Conservation (phyloP, 2,888 invertebrate species). For the Rhingia rostrata region DNA sequence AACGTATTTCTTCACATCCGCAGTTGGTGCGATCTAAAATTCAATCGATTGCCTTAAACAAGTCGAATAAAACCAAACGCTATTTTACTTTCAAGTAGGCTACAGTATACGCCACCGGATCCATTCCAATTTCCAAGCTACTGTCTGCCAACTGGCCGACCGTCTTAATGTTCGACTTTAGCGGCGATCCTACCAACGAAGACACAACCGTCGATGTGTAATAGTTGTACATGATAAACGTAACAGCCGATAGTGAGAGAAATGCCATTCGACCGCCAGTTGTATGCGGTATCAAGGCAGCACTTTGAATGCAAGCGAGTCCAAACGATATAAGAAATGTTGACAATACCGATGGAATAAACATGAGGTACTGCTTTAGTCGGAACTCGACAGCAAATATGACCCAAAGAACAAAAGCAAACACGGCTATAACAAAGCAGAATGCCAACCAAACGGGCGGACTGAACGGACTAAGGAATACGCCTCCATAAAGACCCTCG, state of each 20-base stretch:
- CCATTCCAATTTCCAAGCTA: constrained; percentile 84
- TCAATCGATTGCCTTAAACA: background rate
- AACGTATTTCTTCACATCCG: constrained; percentile 76
- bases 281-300: constrained; percentile 82
- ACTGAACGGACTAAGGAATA: constrained; percentile 85
- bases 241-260: constrained; percentile 78
- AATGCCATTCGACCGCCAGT: constrained; percentile 82
- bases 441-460: constrained; percentile 85
- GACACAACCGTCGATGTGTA: constrained; percentile 87
- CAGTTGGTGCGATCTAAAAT: constrained; percentile 75
- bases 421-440: constrained; percentile 79
- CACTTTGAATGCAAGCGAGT: constrained; percentile 84
- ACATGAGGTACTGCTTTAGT: constrained; percentile 74
- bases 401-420: constrained; percentile 80
- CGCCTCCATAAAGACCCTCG: constrained; percentile 84
- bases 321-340: constrained; percentile 83
- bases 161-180: constrained; percentile 84
- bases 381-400: constrained; percentile 79
- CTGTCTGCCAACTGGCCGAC: constrained; percentile 84
- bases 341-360: constrained; percentile 79
- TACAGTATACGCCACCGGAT: constrained; percentile 82
- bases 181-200: constrained; percentile 85
- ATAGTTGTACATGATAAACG: constrained; percentile 85
- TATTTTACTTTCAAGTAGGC: constrained; percentile 78
- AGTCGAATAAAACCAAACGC: background rate